Percentiles rank a stretch among this genome's conserved stretches.
Conservation (phyloP, 2,888 invertebrate species). For the Tetropium fuscum region DNA sequence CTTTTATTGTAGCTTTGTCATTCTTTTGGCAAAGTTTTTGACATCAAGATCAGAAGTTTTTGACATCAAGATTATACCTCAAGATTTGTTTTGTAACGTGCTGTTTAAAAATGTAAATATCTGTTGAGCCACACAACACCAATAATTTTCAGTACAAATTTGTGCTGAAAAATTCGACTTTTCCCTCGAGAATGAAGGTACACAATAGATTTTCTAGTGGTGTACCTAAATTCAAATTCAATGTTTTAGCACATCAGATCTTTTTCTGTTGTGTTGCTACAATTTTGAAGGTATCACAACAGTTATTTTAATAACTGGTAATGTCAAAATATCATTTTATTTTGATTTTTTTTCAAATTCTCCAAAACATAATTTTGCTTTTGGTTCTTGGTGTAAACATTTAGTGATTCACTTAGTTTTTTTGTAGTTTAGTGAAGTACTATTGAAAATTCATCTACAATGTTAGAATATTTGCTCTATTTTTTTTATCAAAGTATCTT, state of each 20-base stretch:
- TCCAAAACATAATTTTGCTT: conserved; percentile 22
- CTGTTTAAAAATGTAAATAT: conserved; percentile 3
- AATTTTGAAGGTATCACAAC: conserved; percentile 4
- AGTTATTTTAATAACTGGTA: conserved; percentile 18
- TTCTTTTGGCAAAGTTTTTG: conserved; percentile 29
- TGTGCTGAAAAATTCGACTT: conserved; percentile 28
- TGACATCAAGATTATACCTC: no score
- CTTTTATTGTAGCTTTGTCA: conserved; percentile 28
- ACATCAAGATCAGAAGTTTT: background rate
- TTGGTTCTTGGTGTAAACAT: conserved; percentile 5
- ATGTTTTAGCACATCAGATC: conserved; percentile 3
- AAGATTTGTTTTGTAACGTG: conserved; percentile 11
- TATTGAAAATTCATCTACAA: no score
- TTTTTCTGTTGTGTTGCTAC: conserved; percentile 1
- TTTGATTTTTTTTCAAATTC: conserved; percentile 12
- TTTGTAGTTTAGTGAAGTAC: no score
- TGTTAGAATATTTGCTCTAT: no score
- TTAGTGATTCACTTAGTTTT: background rate
- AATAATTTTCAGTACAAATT: conserved; percentile 28
- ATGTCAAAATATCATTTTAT: conserved; percentile 21
- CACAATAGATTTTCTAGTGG: no score
- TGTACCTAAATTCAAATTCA: no score
- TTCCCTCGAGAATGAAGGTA: no score
- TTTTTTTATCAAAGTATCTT: no score
- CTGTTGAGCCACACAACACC: no score